Evolutionary conservation across 2,113 vertebrate species (phyloP).

Genomic region (Pelmatolapia mariae): DNA sequence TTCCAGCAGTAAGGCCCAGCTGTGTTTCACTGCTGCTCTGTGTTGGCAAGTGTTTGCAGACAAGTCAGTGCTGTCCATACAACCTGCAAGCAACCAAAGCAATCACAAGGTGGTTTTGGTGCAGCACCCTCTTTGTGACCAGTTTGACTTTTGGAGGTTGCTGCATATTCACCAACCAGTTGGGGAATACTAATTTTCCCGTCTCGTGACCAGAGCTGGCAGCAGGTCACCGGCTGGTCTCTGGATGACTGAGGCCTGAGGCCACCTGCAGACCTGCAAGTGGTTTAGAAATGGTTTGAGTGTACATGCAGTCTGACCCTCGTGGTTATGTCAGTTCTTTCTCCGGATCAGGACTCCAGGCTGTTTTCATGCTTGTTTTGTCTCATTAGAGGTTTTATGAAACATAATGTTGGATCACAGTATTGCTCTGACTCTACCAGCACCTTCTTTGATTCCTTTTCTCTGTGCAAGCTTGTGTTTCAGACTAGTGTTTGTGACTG

Average conservation of each 20-base stretch:
- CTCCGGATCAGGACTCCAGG: background rate
- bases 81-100: background rate
- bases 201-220: background rate
- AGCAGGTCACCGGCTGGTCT: background rate
- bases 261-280: background rate
- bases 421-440: background rate
- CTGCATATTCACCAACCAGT: background rate
- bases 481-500: background rate
- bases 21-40: background rate
- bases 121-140: background rate
- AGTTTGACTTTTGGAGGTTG: background rate
- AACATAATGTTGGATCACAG: background rate
- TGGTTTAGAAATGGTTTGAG: background rate
- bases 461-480: background rate
- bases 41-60: background rate
- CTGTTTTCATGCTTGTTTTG: background rate
- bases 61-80: background rate
- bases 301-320: background rate
- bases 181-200: background rate
- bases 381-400: background rate
- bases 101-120: accelerated
- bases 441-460: background rate
- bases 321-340: accelerated
- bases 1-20: background rate
- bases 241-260: background rate